These are phyloP conservation scores for Mormyrops attenuatus DNA, from an alignment of 2,797 vertebrate genomes.

Conservation along the genomic window DNA sequence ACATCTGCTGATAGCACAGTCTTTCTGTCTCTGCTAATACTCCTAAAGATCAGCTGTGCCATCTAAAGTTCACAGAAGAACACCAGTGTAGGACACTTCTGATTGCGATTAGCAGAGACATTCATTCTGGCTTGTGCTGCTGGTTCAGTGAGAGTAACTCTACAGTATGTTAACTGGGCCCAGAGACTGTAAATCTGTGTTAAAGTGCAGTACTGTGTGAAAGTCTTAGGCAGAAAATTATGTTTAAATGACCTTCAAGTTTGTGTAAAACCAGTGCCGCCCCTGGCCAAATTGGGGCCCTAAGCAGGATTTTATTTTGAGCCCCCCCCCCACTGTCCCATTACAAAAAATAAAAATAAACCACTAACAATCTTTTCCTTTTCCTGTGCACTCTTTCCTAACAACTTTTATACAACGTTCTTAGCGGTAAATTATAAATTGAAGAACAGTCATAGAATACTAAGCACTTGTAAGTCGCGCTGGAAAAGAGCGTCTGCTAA, in stretches of 20 bases:
- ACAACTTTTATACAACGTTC: too few relatives aligned
- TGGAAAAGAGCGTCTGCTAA: too few relatives aligned
- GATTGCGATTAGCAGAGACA: not conserved
- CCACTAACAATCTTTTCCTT: too few relatives aligned
- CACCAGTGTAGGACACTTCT: not conserved
- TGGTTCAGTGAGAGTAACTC: not conserved
- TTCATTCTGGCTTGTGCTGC: not conserved
- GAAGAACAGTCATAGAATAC: too few relatives aligned
- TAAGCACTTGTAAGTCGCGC: too few relatives aligned
- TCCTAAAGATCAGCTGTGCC: not conserved
- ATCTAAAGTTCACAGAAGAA: not conserved
- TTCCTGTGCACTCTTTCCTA: too few relatives aligned
- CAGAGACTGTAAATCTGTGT: not conserved
- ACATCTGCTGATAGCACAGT: not conserved
- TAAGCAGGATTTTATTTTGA: too few relatives aligned
- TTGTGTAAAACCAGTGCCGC: not conserved
- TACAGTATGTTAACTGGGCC: not conserved
- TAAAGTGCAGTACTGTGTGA: not conserved
- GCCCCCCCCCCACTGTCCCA: too few relatives aligned
- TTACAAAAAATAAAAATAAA: too few relatives aligned
- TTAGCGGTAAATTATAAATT: too few relatives aligned
- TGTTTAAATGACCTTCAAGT: not conserved
- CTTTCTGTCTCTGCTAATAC: not conserved
- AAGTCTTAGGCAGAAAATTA: not conserved
- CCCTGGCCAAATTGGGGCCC: too few relatives aligned